These are phyloP conservation scores for Oreocharis arfaki DNA, from an alignment of 2,113 vertebrate genomes.

Conservation along the genomic window DNA sequence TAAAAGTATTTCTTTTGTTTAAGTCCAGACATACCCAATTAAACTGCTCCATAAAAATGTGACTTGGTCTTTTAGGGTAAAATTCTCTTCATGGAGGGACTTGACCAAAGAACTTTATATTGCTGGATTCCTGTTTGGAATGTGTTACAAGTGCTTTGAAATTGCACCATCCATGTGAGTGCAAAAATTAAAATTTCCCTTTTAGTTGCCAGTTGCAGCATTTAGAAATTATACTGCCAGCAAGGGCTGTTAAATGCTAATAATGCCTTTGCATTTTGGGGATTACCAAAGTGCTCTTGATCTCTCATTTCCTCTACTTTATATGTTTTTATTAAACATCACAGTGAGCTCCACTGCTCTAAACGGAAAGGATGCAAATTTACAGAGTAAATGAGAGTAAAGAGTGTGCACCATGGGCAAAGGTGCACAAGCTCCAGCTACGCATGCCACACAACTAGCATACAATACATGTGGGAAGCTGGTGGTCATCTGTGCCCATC, in stretches of 20 bases:
- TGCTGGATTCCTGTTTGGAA: background rate
- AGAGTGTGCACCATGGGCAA: fast-evolving
- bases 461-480: background rate
- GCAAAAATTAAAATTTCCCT: background rate
- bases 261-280: background rate
- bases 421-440: background rate
- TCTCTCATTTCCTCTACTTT: background rate
- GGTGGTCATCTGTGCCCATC: background rate
- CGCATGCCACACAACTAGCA: background rate
- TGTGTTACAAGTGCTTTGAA: background rate
- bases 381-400: background rate
- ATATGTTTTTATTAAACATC: background rate
- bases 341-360: background rate
- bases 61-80: background rate
- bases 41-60: background rate
- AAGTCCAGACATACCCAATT: background rate
- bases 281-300: background rate
- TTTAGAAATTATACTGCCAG: background rate
- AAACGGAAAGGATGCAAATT: background rate
- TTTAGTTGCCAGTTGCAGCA: background rate
- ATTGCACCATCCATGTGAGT: background rate
- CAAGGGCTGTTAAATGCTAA: background rate
- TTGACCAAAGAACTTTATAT: background rate
- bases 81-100: background rate
- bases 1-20: background rate